These are phyloP conservation scores for Amblyjoppa proteus DNA, from an alignment of 2,888 invertebrate species.

Conservation along the genomic window DNA sequence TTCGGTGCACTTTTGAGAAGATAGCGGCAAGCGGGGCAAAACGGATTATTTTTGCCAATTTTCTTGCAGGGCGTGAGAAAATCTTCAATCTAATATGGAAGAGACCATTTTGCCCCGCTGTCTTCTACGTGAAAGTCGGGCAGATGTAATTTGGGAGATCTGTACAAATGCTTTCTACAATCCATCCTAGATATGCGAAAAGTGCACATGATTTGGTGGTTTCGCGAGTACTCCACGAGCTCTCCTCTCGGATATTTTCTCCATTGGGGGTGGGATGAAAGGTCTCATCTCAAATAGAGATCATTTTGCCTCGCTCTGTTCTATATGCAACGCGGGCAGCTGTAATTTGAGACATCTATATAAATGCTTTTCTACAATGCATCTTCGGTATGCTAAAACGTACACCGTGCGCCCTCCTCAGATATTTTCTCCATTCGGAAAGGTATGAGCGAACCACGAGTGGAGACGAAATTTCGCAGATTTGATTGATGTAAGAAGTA, in stretches of 20 bases:
- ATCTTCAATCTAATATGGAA: too few species aligned
- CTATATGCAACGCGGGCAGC: neutral
- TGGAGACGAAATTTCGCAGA: conserved; percentile 1
- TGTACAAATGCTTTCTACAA: neutral
- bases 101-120: too few species aligned
- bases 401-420: neutral
- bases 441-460: neutral
- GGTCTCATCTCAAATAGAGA: too few species aligned
- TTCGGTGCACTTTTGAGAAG: neutral
- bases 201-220: too few species aligned
- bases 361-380: neutral
- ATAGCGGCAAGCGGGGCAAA: too few species aligned
- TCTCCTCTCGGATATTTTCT: too few species aligned
- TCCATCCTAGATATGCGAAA: too few species aligned
- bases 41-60: too few species aligned
- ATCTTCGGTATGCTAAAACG: neutral
- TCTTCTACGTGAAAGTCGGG: neutral
- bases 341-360: neutral
- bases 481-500: neutral
- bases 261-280: too few species aligned
- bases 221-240: too few species aligned
- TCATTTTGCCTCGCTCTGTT: too few species aligned
- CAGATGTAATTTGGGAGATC: neutral
- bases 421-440: conserved; percentile 5
- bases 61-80: too few species aligned